phyloP scores from a whole-genome alignment of 2,888 invertebrate species.

The Hemistola chrysoprasaria region DNA sequence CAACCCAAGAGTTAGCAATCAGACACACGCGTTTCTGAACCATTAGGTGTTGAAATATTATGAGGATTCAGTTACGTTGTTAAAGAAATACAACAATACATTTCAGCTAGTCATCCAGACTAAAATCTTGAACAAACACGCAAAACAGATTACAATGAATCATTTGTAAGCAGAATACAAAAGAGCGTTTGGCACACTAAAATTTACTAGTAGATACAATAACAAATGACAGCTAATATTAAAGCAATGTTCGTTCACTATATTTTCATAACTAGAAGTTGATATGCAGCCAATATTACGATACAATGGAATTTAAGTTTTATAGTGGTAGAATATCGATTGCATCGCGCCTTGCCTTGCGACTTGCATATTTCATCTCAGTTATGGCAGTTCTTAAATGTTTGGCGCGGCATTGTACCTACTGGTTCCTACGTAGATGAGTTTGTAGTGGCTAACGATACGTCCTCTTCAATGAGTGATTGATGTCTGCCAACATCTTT shows the following conservation, averaged over 20 bases:
- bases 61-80: constrained; percentile 21
- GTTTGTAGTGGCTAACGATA: constrained; percentile 8
- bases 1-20: constrained; percentile 12
- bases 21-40: constrained; percentile 16
- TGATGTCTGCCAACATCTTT: constrained; percentile 39
- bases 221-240: constrained; percentile 71
- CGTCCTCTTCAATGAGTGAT: constrained; percentile 29
- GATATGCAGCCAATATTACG: constrained; percentile 30
- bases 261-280: constrained; percentile 33
- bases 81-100: constrained; percentile 19
- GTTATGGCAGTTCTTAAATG: constrained; percentile 6
- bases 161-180: constrained; percentile 53
- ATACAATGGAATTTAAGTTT: constrained; percentile 8
- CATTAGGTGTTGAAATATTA: constrained; percentile 23
- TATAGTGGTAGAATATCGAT: constrained; percentile 10
- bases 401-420: constrained; percentile 1
- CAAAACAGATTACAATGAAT: constrained; percentile 47
- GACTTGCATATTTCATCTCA: background rate
- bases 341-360: background rate
- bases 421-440: background rate
- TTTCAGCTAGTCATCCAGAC: constrained; percentile 26
- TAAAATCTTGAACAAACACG: constrained; percentile 36
- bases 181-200: constrained; percentile 63
- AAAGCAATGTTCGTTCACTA: constrained; percentile 48
- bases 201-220: constrained; percentile 51